Evolutionary conservation across 1,140 invertebrate genomes (phyloP).

Genomic region (Ectropis grisescens): DNA sequence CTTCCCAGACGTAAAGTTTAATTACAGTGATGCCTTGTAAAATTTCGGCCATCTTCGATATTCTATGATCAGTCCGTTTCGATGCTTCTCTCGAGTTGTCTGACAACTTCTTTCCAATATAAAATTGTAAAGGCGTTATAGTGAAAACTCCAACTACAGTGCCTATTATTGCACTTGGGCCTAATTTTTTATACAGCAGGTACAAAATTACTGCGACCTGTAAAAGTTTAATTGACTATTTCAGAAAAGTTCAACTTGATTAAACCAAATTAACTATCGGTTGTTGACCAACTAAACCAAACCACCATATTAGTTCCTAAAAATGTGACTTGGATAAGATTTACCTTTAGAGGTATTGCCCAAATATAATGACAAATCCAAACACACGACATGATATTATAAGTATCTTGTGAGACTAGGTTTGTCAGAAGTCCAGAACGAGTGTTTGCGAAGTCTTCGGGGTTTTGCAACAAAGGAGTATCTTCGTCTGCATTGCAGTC

Average conservation of each 20-base stretch:
- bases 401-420: slow-evolving; percentile 85
- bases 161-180: slow-evolving; percentile 83
- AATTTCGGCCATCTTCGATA: slow-evolving; percentile 83
- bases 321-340: slow-evolving; percentile 5
- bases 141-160: slow-evolving; percentile 77
- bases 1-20: slow-evolving; percentile 88
- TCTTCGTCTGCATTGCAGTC: slow-evolving; percentile 49
- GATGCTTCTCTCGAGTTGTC: slow-evolving; percentile 77
- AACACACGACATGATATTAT: slow-evolving; percentile 87
- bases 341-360: slow-evolving; percentile 88
- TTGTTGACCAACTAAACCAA: too few species aligned
- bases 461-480: slow-evolving; percentile 25
- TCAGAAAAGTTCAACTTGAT: too few species aligned
- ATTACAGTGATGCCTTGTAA: slow-evolving; percentile 86
- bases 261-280: too few species aligned
- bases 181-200: slow-evolving; percentile 82
- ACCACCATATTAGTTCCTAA: not conserved
- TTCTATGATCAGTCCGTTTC: slow-evolving; percentile 80
- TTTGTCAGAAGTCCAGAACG: slow-evolving; percentile 83
- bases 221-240: slow-evolving; percentile 11
- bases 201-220: slow-evolving; percentile 81
- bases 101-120: slow-evolving; percentile 80
- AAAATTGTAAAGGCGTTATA: slow-evolving; percentile 80
- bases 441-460: slow-evolving; percentile 22
- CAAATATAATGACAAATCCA: slow-evolving; percentile 89